A percentile compares a stretch with the other conserved stretches of the same genome.
Evolutionary conservation across 2,797 vertebrate genomes (phyloP).

Genomic region (Buceros bicornis): DNA sequence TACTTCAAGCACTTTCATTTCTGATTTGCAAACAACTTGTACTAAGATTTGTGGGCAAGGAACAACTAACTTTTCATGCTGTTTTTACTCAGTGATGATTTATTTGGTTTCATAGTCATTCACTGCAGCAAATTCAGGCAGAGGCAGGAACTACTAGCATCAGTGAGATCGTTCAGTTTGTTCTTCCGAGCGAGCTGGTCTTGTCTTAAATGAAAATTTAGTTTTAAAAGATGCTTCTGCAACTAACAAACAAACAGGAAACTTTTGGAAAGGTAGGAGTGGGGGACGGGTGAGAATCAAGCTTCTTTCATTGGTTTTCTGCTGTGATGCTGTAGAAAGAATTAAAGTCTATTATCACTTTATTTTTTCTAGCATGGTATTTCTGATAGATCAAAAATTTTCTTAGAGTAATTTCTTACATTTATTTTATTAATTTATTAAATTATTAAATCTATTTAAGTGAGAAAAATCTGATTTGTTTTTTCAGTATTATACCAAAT

Average conservation of each 20-base stretch:
- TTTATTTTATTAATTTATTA: not conserved
- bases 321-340: not conserved
- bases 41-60: not conserved
- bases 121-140: not conserved
- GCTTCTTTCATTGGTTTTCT: not conserved
- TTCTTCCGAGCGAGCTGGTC: not conserved
- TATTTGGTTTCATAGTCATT: not conserved
- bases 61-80: not conserved
- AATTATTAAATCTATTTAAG: conserved; percentile 21
- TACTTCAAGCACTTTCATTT: not conserved
- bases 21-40: not conserved
- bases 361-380: not conserved
- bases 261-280: not conserved
- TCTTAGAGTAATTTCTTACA: not conserved
- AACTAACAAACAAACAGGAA: not conserved
- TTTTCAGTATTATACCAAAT: not conserved
- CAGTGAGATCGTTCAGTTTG: not conserved
- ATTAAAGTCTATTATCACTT: not conserved
- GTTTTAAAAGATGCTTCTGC: conserved; percentile 1
- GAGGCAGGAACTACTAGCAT: not conserved
- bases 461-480: not conserved
- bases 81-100: not conserved
- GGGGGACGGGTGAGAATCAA: not conserved
- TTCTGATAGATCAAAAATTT: not conserved
- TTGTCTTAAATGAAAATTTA: not conserved